Percentiles rank a stretch among this genome's conserved stretches.
phyloP scores from a whole-genome alignment of 2,888 invertebrate genomes.

The Acrobasis suavella region DNA sequence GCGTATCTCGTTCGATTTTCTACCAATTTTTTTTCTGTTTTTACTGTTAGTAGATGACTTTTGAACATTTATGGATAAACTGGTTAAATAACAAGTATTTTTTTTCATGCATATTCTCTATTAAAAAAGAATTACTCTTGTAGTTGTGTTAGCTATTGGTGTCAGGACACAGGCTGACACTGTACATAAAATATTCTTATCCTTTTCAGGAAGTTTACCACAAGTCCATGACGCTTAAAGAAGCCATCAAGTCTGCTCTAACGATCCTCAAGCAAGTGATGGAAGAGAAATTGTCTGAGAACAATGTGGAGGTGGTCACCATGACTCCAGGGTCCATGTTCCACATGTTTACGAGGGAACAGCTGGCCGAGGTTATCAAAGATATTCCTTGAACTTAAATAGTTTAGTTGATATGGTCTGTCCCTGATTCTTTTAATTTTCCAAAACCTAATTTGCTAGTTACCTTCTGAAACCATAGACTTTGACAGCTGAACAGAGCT shows the following conservation, averaged over 20 bases:
- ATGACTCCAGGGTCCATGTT: constrained; percentile 93
- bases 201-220: constrained; percentile 84
- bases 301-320: constrained; percentile 98
- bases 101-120: too few species aligned
- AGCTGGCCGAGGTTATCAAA: constrained; percentile 94
- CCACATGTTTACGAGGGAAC: constrained; percentile 94
- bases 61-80: too few species aligned
- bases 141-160: too few species aligned
- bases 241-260: constrained; percentile 95
- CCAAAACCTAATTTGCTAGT: not conserved
- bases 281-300: constrained; percentile 99
- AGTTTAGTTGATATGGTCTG: constrained; percentile 30
- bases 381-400: constrained; percentile 83
- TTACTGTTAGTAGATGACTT: too few species aligned
- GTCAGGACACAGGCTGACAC: too few species aligned
- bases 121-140: too few species aligned
- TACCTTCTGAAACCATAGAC: too few species aligned
- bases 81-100: too few species aligned
- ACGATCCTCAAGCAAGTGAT: constrained; percentile 99
- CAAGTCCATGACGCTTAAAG: constrained; percentile 95
- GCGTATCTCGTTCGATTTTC: too few species aligned
- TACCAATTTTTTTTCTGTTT: too few species aligned
- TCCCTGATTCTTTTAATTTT: constrained; percentile 23
- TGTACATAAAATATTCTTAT: constrained; percentile 3
- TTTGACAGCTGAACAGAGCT: too few species aligned